Evolutionary conservation across 1,140 invertebrate species (phyloP), one percentile per base, ranked within the genome.

Genomic region (Acromyrmex heyeri): DNA sequence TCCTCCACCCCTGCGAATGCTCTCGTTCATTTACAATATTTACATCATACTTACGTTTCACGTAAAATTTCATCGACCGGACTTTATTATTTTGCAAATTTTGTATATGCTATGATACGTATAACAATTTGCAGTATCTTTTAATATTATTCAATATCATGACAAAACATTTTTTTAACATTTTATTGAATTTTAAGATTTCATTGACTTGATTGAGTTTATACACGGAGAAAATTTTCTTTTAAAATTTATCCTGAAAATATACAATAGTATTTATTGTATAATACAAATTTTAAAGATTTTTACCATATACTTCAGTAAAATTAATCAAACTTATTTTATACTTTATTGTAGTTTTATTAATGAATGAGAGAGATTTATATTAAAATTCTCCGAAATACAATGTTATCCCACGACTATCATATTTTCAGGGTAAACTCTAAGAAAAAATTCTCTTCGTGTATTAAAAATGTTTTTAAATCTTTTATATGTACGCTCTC

Each of bases 1-100:
- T 83, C 69, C 12, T 73, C 67, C 55, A 82, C 79, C 79, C 79
- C 24, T 73, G 55, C 34, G 7, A 53, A 18, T 27, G 27, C 16
- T 81, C 48, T 14, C 24, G 24, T 55, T 48, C 24, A 53, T 27
- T 83, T 75, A n/a, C 21, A 73, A 30, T 24, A 53, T 27, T 83
- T 75, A n/a, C 21, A 73, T 24, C 30, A 4, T 18, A 10, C 14
- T 62, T 12, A 5, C 30, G 18, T n/a, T 48, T 64, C 38, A 8
- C 16, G 24, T 48, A 69, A 55, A n/a, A 69, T 30, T 81, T 38
- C 21, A 38, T 30, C 48, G 5, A 30, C 8, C 4, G 7, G 1
- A 38, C 2, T 34, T 79, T 34, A 77, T 12, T 44, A 34, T 12
- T 21, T 44, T 30, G n/a, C 14, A 21, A 67, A 55, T 70, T 64